Conservation (phyloP, 1,140 invertebrate species). For the Drosophila pandora region DNA sequence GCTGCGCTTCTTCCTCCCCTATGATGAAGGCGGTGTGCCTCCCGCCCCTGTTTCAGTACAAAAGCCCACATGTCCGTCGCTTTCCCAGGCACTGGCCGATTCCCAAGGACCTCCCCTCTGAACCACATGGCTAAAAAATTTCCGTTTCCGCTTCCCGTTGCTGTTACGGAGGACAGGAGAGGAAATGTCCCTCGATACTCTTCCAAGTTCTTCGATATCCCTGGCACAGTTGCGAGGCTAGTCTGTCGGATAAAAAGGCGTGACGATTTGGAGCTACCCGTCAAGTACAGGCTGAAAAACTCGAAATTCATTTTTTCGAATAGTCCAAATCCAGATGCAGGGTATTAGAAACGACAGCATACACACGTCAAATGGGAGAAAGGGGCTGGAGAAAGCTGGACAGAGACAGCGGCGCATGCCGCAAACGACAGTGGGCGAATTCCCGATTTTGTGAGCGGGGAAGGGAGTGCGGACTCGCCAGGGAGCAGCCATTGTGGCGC, state of each 20-base stretch:
- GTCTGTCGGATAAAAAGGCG: too few species aligned
- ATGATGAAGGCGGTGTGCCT: constrained; percentile 4
- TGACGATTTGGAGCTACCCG: too few species aligned
- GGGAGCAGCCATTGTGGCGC: constrained; percentile 61
- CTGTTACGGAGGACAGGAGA: constrained; percentile 67
- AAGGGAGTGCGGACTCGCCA: background rate
- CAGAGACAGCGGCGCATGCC: constrained; percentile 68
- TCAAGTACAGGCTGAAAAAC: background rate
- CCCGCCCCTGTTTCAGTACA: constrained; percentile 25
- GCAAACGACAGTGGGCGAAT: constrained; percentile 46
- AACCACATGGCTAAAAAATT: constrained; percentile 81
- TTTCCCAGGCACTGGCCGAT: constrained; percentile 21
- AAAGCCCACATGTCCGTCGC: constrained; percentile 40
- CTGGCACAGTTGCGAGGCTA: constrained; percentile 45
- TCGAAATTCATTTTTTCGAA: background rate
- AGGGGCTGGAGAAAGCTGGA: constrained; percentile 67
- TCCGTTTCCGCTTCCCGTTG: constrained; percentile 76
- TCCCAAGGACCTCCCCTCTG: constrained; percentile 23
- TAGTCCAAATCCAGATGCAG: background rate
- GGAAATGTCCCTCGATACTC: constrained; percentile 2
- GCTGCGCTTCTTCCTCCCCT: background rate
- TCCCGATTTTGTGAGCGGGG: constrained; percentile 1
- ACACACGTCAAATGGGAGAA: background rate
- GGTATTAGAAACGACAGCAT: constrained; percentile 1
- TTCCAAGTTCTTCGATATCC: constrained; percentile 9